Evolutionary conservation across 64 coral and sea anemone species (phyloP), one percentile per base, ranked within the genome.

Genomic region (Pocillopora verrucosa): DNA sequence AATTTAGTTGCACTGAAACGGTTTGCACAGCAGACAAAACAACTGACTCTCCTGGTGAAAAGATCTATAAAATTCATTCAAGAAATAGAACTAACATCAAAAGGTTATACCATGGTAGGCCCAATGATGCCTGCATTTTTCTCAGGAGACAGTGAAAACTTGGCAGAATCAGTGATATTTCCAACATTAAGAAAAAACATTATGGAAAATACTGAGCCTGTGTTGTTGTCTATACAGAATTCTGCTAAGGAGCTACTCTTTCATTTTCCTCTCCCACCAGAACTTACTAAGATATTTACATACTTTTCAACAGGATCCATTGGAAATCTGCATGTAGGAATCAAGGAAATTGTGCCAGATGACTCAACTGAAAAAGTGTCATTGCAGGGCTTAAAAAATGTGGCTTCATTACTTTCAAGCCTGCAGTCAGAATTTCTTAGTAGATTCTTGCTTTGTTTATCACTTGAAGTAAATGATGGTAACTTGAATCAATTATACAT

Each of bases 371-470:
- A 56, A 68, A 65, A 75, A 70, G 17, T 97, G 41, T 97, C 95
- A 88, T 58, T 93, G 25, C 88, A 88, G 75, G 82, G 60, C 25
- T 90, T 97, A 4, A 97, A 93, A 93, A 36, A 68, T 87, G 30
- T 90, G 17, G 67, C 78, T 20, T 83, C 88, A 56, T 63, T 90
- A 58, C 41, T 87, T 87, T 84, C 74, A 74, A 51, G 74, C 22
- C 56, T 92, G 9, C 95, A 97, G 59, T 97, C 95, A 58, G 95
- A 93, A 77, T 84, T 97, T 51, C 77, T 97, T 4, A 88, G 95
- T 51, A 89, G 95, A 62, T 90, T 90, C 73, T 60, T 97, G 5
- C 72, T 97, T 20, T 77, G 67, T 60, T 75, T 97, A 24, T 97
- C 91, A 13, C 59, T 76, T 2, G 86, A 91, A 61, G 68, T 83